Conservation (phyloP, 2,888 invertebrate genomes). For the Trichacis sp. region DNA sequence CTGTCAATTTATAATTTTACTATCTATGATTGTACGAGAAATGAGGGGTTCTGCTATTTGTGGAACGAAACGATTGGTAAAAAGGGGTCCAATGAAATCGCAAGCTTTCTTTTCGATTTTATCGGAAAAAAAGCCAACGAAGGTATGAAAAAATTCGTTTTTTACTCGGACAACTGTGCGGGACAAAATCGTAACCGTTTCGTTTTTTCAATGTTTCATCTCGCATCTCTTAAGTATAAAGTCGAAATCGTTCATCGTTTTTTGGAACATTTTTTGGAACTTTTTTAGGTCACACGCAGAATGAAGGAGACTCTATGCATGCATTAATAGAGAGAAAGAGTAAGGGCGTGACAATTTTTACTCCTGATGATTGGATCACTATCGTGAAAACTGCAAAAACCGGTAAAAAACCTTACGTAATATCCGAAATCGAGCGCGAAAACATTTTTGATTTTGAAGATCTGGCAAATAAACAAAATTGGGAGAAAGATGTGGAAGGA, state of each 20-base stretch:
- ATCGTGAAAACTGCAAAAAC: constrained; percentile 26
- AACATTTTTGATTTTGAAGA: constrained; percentile 31
- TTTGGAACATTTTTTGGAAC: too few relatives aligned
- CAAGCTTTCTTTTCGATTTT: constrained; percentile 38
- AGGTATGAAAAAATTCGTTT: constrained; percentile 43
- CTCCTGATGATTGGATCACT: constrained; percentile 23
- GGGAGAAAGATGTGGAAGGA: constrained; percentile 18
- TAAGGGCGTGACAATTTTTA: constrained; percentile 34
- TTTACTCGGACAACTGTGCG: constrained; percentile 52
- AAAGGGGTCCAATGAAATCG: constrained; percentile 47
- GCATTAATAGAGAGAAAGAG: constrained; percentile 43
- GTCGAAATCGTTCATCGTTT: constrained; percentile 48
- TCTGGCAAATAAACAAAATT: constrained; percentile 22
- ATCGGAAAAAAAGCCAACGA: constrained; percentile 20
- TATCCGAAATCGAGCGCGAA: constrained; percentile 19
- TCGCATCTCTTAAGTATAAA: constrained; percentile 37
- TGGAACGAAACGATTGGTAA: constrained; percentile 48
- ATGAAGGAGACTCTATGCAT: constrained; percentile 51
- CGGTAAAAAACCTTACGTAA: constrained; percentile 13
- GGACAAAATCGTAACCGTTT: constrained; percentile 51
- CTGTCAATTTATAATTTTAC: constrained; percentile 43
- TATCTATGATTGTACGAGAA: constrained; percentile 27
- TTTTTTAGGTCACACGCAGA: constrained; percentile 51
- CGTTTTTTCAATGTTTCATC: constrained; percentile 45
- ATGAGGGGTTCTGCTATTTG: constrained; percentile 46